Conservation (phyloP, 2,797 vertebrate species). For the Muraenolepis orangiensis region DNA sequence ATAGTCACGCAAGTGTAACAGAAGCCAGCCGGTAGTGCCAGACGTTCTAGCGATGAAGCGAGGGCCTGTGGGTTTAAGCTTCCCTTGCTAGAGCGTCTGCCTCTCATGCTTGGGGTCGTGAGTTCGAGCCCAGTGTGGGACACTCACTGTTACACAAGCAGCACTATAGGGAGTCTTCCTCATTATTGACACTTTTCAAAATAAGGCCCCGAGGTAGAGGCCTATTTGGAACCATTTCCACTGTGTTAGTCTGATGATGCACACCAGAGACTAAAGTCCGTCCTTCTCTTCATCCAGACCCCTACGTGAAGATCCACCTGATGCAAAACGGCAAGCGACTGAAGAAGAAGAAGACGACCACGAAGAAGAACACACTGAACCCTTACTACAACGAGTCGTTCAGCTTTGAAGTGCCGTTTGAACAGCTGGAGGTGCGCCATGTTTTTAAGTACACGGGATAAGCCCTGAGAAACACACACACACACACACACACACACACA, state of each 20-base stretch:
- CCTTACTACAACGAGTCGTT: constrained; percentile 99
- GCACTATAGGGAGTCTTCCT: too few relatives aligned
- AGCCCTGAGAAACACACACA: neutral
- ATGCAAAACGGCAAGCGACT: constrained; percentile 97
- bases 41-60: too few relatives aligned
- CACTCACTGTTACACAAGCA: too few relatives aligned
- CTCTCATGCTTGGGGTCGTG: too few relatives aligned
- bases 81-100: too few relatives aligned
- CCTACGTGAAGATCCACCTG: constrained; percentile 97
- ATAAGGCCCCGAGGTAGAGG: neutral
- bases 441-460: neutral
- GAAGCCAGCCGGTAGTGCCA: too few relatives aligned
- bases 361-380: constrained; percentile 98
- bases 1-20: too few relatives aligned
- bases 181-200: too few relatives aligned
- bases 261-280: constrained; percentile 20
- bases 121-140: too few relatives aligned
- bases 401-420: constrained; percentile 97
- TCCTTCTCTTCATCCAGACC: constrained; percentile 78
- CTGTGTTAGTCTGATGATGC: neutral
- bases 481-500: too few relatives aligned
- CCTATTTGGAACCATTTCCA: neutral
- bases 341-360: constrained; percentile 99
- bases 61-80: too few relatives aligned
- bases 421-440: constrained; percentile 90